Conservation (phyloP, 1,140 invertebrate species). For the Drosophila funebris region DNA sequence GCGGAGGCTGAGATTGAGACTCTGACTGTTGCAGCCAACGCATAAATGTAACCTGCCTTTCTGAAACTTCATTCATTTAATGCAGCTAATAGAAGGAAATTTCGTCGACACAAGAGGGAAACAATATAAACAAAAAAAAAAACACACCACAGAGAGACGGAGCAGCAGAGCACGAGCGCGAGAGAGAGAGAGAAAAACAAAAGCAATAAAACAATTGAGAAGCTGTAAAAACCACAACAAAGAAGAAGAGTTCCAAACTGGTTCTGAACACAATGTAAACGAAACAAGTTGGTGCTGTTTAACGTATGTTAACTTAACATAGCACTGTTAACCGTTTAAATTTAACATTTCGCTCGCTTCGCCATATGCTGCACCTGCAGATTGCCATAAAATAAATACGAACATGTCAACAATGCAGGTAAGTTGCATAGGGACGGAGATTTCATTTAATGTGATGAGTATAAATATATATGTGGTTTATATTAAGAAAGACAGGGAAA, state of each 20-base stretch:
- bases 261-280: constrained; percentile 62
- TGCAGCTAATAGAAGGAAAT: constrained; percentile 60
- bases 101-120: constrained; percentile 47
- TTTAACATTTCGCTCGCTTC: constrained; percentile 9
- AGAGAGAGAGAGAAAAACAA: constrained; percentile 10
- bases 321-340: constrained; percentile 58
- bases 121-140: constrained; percentile 46
- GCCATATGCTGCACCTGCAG: constrained; percentile 66
- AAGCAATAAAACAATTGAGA: constrained; percentile 49
- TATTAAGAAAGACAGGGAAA: too few species aligned
- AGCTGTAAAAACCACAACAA: constrained; percentile 47
- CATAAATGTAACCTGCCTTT: constrained; percentile 75
- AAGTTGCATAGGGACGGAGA: constrained; percentile 11
- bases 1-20: background rate
- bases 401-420: constrained; percentile 22
- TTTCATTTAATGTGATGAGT: background rate
- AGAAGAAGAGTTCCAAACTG: constrained; percentile 58
- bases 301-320: constrained; percentile 67
- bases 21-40: constrained; percentile 11
- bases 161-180: background rate
- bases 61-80: constrained; percentile 76
- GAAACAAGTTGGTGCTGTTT: constrained; percentile 70
- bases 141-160: constrained; percentile 23
- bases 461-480: background rate
- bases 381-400: constrained; percentile 47